Evolutionary conservation across 2,888 invertebrate genomes (phyloP).

Genomic region (Cenopis cana): DNA sequence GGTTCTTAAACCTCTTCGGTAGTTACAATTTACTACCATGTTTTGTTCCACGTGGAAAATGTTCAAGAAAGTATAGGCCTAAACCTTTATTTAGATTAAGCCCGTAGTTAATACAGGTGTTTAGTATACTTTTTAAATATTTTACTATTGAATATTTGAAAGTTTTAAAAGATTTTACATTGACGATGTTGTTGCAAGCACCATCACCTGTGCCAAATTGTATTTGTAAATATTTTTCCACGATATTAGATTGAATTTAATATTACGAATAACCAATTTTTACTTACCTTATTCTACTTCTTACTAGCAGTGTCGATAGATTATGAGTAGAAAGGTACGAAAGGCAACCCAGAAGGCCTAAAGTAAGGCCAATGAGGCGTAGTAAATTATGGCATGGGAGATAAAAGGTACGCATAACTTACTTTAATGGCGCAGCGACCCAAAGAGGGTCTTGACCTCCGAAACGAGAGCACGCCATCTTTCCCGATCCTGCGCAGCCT

Average conservation of each 20-base stretch:
- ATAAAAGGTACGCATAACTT: no score
- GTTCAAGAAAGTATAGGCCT: conserved; percentile 70
- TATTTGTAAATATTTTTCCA: conserved; percentile 77
- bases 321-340: conserved; percentile 14
- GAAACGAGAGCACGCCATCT: no score
- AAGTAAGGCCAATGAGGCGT: no score
- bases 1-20: conserved; percentile 22
- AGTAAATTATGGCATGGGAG: no score
- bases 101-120: conserved; percentile 79
- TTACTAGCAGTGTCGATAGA: conserved; percentile 42
- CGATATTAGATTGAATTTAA: conserved; percentile 61
- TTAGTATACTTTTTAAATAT: conserved; percentile 71
- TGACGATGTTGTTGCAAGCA: conserved; percentile 66
- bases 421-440: no score
- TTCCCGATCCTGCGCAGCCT: no score
- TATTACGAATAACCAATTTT: conserved; percentile 55
- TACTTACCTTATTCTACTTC: conserved; percentile 51
- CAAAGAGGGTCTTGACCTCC: no score
- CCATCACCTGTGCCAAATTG: conserved; percentile 80
- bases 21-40: not conserved
- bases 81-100: conserved; percentile 74
- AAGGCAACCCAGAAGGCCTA: not conserved
- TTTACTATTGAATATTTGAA: conserved; percentile 65
- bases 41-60: conserved; percentile 16
- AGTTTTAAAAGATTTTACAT: conserved; percentile 61